A percentile compares a stretch with the other conserved stretches of the same genome.
These are phyloP conservation scores for Heterocephalus glaber DNA, from an alignment of 2,113 vertebrate species.

Conservation along the genomic window DNA sequence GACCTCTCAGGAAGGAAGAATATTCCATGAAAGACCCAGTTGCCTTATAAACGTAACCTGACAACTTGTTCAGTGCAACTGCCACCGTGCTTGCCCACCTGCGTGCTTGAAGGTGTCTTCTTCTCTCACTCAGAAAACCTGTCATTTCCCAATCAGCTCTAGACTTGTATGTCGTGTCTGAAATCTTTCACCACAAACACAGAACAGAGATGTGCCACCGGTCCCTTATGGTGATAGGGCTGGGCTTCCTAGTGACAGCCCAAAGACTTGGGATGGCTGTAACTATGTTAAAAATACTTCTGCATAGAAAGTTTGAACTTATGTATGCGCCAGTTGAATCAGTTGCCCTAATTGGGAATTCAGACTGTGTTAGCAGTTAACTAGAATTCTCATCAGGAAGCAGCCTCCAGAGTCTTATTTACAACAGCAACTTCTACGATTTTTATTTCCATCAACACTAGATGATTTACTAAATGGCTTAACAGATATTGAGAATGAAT, in stretches of 20 bases:
- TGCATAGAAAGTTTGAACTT: not conserved
- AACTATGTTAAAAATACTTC: not conserved
- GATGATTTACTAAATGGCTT: not conserved
- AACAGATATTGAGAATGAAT: not conserved
- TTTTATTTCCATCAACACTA: not conserved
- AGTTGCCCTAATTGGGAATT: not conserved
- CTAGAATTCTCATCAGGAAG: not conserved
- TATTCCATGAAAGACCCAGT: not conserved
- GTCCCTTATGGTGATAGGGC: not conserved
- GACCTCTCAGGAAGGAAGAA: not conserved
- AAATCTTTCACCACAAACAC: not conserved
- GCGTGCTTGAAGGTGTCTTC: not conserved
- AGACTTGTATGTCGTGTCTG: not conserved
- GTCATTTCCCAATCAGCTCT: not conserved
- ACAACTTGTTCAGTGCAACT: not conserved
- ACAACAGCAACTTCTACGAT: not conserved
- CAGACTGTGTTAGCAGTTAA: not conserved
- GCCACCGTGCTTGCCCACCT: not conserved
- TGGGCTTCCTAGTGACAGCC: not conserved
- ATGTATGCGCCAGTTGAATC: not conserved
- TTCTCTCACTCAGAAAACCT: not conserved
- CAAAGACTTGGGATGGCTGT: not conserved
- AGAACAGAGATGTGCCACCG: not conserved
- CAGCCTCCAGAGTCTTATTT: not conserved
- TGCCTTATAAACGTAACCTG: not conserved